phyloP scores from a whole-genome alignment of 1,140 invertebrate genomes.

The Tachypleus tridentatus region DNA sequence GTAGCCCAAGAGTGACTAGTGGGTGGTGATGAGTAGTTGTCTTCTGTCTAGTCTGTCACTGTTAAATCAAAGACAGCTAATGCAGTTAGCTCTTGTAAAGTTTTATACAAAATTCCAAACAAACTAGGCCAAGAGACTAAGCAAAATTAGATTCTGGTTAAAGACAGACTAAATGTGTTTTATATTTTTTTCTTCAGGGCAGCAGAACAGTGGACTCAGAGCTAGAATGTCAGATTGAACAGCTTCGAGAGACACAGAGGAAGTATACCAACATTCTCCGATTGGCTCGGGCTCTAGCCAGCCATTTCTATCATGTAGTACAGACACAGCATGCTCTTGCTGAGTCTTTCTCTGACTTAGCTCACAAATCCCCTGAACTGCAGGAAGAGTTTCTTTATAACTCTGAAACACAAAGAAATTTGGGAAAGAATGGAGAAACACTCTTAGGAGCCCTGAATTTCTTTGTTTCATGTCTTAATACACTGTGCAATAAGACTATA shows the following conservation, averaged over 20 bases:
- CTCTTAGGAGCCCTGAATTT: constrained; percentile 78
- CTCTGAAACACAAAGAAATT: constrained; percentile 82
- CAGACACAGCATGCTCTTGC: constrained; percentile 67
- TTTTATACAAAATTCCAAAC: not conserved
- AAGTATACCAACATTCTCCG: constrained; percentile 82
- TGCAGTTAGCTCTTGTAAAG: not conserved
- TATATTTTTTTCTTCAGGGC: constrained; percentile 31
- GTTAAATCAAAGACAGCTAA: no score
- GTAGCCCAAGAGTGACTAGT: no score
- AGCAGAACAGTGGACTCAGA: constrained; percentile 81
- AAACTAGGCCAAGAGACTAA: not conserved
- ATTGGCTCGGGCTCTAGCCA: constrained; percentile 65
- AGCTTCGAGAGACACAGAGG: constrained; percentile 79
- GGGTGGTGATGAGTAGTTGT: no score
- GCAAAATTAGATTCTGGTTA: no score
- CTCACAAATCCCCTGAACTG: constrained; percentile 86
- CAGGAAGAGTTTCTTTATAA: constrained; percentile 92
- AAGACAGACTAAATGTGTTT: constrained; percentile 3
- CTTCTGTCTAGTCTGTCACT: no score
- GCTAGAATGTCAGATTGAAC: constrained; percentile 83
- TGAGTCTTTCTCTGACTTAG: constrained; percentile 86
- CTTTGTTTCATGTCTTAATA: constrained; percentile 89
- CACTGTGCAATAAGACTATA: constrained; percentile 91
- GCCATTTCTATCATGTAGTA: constrained; percentile 79
- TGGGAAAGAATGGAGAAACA: constrained; percentile 88